A percentile compares a stretch with the other conserved stretches of the same genome.
Evolutionary conservation across 1,140 invertebrate genomes (phyloP).

Genomic region (Thalassaphorura encarpata): DNA sequence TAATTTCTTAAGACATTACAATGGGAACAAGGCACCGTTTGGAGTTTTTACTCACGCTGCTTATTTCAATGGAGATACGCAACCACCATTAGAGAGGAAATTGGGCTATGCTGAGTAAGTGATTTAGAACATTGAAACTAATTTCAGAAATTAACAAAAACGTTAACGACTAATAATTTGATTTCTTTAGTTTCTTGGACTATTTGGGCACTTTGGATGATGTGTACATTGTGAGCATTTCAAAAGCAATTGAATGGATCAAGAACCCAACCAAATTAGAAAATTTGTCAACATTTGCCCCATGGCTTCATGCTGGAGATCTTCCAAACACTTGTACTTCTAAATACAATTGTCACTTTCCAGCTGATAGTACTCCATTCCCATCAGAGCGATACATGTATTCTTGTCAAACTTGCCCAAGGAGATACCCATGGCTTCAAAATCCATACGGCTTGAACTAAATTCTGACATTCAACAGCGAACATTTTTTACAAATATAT

Average conservation of each 20-base stretch:
- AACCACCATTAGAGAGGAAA: too few relatives aligned
- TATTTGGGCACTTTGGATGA: slow-evolving; percentile 22
- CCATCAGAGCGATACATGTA: slow-evolving; percentile 7
- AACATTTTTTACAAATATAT: too few relatives aligned
- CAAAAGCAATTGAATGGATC: slow-evolving; percentile 38
- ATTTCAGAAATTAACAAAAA: too few relatives aligned
- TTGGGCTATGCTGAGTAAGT: neutral
- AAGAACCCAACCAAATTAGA: slow-evolving; percentile 31
- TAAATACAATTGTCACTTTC: neutral
- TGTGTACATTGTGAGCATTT: slow-evolving; percentile 32
- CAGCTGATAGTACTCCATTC: neutral
- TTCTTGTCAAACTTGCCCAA: slow-evolving; percentile 12
- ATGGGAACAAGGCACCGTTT: slow-evolving; percentile 49
- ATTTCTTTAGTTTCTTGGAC: slow-evolving; percentile 27
- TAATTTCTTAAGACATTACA: slow-evolving; percentile 47
- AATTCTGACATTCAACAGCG: too few relatives aligned
- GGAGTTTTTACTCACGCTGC: slow-evolving; percentile 49
- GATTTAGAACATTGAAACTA: too few relatives aligned
- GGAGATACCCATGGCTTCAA: slow-evolving; percentile 19
- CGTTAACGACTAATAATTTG: too few relatives aligned
- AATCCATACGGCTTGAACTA: slow-evolving; percentile 18
- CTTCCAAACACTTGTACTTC: neutral
- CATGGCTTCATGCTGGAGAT: neutral
- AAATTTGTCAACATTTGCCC: neutral
- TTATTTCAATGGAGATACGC: slow-evolving; percentile 40